Conservation (phyloP, 2,113 vertebrate species). For the Notarius quadriscutis region DNA sequence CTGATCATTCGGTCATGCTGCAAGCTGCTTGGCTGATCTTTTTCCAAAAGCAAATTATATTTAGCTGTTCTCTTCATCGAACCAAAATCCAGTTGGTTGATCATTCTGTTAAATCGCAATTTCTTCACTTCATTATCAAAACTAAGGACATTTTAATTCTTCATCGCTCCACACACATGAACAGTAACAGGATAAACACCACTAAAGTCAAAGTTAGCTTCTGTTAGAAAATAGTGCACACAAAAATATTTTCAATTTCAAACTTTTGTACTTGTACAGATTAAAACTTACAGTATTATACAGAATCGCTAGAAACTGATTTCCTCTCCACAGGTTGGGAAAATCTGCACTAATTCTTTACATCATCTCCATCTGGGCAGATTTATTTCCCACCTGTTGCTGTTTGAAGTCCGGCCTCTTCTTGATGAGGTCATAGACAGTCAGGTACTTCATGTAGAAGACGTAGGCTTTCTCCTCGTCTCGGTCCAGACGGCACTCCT, state of each 20-base stretch:
- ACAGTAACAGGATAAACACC: too few relatives aligned
- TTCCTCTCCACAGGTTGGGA: background rate
- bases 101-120: too few relatives aligned
- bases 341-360: background rate
- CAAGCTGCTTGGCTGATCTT: background rate
- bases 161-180: too few relatives aligned
- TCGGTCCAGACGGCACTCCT: conserved; percentile 89
- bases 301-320: background rate
- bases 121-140: too few relatives aligned
- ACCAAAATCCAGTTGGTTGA: background rate
- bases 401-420: conserved; percentile 93
- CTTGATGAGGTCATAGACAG: conserved; percentile 91
- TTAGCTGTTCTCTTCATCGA: background rate
- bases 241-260: background rate
- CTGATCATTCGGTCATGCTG: background rate
- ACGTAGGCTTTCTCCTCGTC: conserved; percentile 98
- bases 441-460: conserved; percentile 94
- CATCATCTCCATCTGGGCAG: background rate
- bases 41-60: background rate
- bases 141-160: too few relatives aligned
- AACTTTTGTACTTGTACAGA: background rate
- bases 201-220: too few relatives aligned
- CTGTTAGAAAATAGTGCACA: too few relatives aligned
- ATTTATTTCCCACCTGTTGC: conserved; percentile 77
- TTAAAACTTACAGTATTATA: background rate